Percentiles rank a stretch among this genome's conserved stretches.
Conservation (phyloP, 2,888 invertebrate species). For the Colletes collaris region DNA sequence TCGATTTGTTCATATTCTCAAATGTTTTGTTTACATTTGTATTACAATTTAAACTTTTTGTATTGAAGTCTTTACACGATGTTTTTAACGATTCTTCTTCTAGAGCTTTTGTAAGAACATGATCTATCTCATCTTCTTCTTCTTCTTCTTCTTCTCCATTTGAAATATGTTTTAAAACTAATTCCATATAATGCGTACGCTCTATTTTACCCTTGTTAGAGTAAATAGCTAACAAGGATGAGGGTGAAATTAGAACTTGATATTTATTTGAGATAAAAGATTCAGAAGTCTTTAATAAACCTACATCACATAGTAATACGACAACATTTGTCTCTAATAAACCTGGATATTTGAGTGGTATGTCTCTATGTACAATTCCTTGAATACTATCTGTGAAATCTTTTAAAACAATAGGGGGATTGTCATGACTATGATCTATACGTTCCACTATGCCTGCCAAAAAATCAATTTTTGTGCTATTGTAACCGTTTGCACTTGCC, state of each 20-base stretch:
- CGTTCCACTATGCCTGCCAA: slow-evolving; percentile 79
- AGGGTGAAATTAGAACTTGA: slow-evolving; percentile 76
- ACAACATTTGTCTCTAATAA: slow-evolving; percentile 75
- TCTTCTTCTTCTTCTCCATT: not conserved
- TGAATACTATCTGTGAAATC: slow-evolving; percentile 82
- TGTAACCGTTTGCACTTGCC: slow-evolving; percentile 64
- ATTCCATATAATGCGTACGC: slow-evolving; percentile 55
- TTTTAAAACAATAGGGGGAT: slow-evolving; percentile 79
- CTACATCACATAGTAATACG: slow-evolving; percentile 76
- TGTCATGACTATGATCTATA: slow-evolving; percentile 78
- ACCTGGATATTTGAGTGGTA: slow-evolving; percentile 79
- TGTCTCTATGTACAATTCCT: slow-evolving; percentile 82
- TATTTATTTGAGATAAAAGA: slow-evolving; percentile 65
- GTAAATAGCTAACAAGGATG: slow-evolving; percentile 78
- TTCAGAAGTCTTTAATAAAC: slow-evolving; percentile 72
- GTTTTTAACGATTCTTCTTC: not conserved
- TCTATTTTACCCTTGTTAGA: slow-evolving; percentile 73
- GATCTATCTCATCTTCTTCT: not conserved
- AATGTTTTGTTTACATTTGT: not conserved
- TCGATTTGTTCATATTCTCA: not conserved
- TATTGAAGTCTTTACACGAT: not conserved
- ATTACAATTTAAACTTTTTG: not conserved
- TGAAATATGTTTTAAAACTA: slow-evolving; percentile 10
- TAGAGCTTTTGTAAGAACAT: not conserved
- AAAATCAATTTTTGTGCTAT: slow-evolving; percentile 75